Conservation (phyloP, 1,140 invertebrate species). For the Plectrocnemia conspersa region DNA sequence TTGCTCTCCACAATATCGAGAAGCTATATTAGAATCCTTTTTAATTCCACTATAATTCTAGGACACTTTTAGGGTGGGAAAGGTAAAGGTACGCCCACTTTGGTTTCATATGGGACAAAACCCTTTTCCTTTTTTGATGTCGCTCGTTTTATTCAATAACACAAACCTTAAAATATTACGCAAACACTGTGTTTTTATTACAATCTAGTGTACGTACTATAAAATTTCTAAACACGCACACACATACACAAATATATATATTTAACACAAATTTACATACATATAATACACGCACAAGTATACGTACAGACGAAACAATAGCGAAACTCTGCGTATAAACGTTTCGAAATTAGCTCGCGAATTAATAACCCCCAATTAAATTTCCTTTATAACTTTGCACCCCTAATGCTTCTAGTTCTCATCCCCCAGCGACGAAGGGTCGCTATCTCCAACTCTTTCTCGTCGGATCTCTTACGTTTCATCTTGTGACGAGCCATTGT, state of each 20-base stretch:
- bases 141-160: slow-evolving; percentile 6
- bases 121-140: slow-evolving; percentile 4
- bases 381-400: slow-evolving; percentile 31
- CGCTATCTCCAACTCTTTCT: slow-evolving; percentile 20
- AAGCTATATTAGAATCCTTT: background rate
- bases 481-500: slow-evolving; percentile 2
- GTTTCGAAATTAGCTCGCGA: slow-evolving; percentile 30
- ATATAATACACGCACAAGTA: background rate
- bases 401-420: slow-evolving; percentile 24
- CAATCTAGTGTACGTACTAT: background rate
- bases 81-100: slow-evolving; percentile 7
- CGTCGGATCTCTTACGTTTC: slow-evolving; percentile 9
- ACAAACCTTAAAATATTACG: slow-evolving; percentile 1
- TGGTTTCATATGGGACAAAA: background rate
- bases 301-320: slow-evolving; percentile 15
- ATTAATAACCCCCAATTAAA: slow-evolving; percentile 34
- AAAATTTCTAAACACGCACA: background rate
- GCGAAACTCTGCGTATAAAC: slow-evolving; percentile 28
- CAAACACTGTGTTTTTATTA: background rate
- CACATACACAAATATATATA: background rate
- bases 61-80: background rate
- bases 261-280: background rate
- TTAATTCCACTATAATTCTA: slow-evolving; percentile 10
- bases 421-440: slow-evolving; percentile 4
- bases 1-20: slow-evolving; percentile 7